Conservation (phyloP, 2,888 invertebrate genomes). For the Cistogaster globosa region DNA sequence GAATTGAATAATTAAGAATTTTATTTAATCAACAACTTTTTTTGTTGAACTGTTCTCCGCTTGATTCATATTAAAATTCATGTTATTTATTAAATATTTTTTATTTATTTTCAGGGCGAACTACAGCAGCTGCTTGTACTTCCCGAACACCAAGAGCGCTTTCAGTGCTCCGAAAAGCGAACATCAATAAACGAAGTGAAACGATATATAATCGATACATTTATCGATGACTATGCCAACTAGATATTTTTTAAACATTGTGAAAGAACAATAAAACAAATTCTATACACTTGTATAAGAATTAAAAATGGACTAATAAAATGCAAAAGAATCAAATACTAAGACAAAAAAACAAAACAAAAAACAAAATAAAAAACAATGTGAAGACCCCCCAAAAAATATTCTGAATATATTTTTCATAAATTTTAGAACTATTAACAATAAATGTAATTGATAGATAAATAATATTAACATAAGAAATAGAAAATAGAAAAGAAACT, state of each 20-base stretch:
- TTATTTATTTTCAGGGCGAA: conserved; percentile 77
- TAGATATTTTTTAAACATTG: conserved; percentile 70
- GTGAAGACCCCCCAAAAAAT: conserved; percentile 52
- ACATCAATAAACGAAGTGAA: conserved; percentile 83
- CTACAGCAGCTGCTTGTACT: conserved; percentile 81
- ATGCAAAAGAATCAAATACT: conserved; percentile 41
- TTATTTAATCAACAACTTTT: too few species aligned
- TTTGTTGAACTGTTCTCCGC: too few species aligned
- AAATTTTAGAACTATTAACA: conserved; percentile 63
- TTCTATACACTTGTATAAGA: conserved; percentile 20
- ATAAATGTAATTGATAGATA: conserved; percentile 66
- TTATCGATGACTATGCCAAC: conserved; percentile 82
- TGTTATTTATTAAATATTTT: too few species aligned
- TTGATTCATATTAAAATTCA: too few species aligned
- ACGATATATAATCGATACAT: conserved; percentile 82
- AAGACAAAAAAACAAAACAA: conserved; percentile 32
- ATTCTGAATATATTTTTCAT: conserved; percentile 72
- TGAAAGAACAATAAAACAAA: conserved; percentile 66
- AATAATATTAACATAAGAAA: conserved; percentile 47
- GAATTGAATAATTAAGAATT: too few species aligned
- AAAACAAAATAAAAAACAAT: conserved; percentile 22
- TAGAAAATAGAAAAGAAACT: conserved; percentile 34
- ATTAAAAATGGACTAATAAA: conserved; percentile 39
- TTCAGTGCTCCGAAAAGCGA: conserved; percentile 81
- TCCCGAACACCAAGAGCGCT: conserved; percentile 81